These are phyloP conservation scores for Chrysina gloriosa DNA, from an alignment of 2,888 invertebrate species.

Conservation along the genomic window DNA sequence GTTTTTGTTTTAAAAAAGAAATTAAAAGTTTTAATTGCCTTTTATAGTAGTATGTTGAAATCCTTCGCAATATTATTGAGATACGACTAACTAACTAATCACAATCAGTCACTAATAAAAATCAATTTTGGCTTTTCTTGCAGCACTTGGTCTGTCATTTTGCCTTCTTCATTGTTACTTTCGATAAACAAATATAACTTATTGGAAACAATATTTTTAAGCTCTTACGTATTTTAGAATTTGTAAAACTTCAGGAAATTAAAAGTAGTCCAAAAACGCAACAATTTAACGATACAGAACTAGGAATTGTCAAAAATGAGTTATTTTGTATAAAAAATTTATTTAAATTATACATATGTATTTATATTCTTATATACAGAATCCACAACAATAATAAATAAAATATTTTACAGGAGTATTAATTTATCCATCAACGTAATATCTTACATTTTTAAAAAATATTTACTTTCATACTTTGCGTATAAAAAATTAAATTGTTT, in stretches of 20 bases:
- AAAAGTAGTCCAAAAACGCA: no score
- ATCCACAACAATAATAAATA: constrained; percentile 25
- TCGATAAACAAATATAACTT: no score
- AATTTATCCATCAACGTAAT: constrained; percentile 9
- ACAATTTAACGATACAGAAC: no score
- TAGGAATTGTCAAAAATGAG: background rate
- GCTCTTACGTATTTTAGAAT: background rate
- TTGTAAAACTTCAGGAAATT: background rate
- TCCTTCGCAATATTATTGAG: no score
- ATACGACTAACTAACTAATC: no score
- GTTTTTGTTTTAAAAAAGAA: no score
- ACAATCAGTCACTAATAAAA: no score
- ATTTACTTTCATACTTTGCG: constrained; percentile 1
- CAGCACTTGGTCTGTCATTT: no score
- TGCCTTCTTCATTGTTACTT: no score
- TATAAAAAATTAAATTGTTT: constrained; percentile 9
- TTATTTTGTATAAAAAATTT: background rate
- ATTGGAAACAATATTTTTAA: background rate
- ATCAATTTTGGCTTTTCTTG: no score
- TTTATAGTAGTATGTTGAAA: no score
- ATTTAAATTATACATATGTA: constrained; percentile 23
- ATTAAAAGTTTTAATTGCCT: no score
- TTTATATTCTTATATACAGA: constrained; percentile 27
- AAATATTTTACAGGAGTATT: constrained; percentile 34
- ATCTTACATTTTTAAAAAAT: constrained; percentile 27